Evolutionary conservation across 2,113 vertebrate genomes (phyloP).

Genomic region (Solea senegalensis): DNA sequence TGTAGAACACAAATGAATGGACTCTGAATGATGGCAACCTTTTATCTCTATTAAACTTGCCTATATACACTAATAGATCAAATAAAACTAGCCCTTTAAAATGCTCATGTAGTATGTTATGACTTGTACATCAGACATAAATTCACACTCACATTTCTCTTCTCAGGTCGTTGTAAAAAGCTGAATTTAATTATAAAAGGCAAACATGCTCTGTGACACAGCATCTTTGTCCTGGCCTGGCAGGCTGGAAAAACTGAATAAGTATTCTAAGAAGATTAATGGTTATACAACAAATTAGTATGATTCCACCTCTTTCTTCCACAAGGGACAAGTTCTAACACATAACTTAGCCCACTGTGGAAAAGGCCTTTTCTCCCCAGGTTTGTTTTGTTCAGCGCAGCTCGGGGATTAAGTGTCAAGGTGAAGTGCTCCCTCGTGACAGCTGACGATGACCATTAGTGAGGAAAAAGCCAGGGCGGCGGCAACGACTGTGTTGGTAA

Average conservation of each 20-base stretch:
- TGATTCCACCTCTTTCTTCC: slow-evolving; percentile 52
- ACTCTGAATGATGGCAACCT: no score
- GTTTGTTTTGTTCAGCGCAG: not conserved
- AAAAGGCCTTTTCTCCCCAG: slow-evolving; percentile 25
- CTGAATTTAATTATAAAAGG: slow-evolving; percentile 20
- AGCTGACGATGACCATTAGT: not conserved
- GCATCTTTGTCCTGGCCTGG: slow-evolving; percentile 46
- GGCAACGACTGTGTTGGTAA: not conserved
- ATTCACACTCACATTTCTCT: not conserved
- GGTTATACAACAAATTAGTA: slow-evolving; percentile 69
- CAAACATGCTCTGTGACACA: slow-evolving; percentile 34
- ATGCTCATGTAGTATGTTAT: not conserved
- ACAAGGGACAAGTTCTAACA: slow-evolving; percentile 37
- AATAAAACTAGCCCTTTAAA: not conserved
- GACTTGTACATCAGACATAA: not conserved
- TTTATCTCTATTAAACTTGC: no score
- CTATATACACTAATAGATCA: no score
- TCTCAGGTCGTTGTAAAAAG: not conserved
- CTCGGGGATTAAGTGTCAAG: slow-evolving; percentile 2
- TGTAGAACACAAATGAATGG: no score
- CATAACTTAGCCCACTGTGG: slow-evolving; percentile 23
- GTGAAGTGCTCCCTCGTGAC: not conserved
- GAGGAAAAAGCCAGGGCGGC: not conserved
- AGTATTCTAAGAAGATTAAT: slow-evolving; percentile 72
- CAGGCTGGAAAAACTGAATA: slow-evolving; percentile 38